Base-by-base conservation (phyloP, 2,888 invertebrate genomes). In the Andrena flavipes region DNA sequence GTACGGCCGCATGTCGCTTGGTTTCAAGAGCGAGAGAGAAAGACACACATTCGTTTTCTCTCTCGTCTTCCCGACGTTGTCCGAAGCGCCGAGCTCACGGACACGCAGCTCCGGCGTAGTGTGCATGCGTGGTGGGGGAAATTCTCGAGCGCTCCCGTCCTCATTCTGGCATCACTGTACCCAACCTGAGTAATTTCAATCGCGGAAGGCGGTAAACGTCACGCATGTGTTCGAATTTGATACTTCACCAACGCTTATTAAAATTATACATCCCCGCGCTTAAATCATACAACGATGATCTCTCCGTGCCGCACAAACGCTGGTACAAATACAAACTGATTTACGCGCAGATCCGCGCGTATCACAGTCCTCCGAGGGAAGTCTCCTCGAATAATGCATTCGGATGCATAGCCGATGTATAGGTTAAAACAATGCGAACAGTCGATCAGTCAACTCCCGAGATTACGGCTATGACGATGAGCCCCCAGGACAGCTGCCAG, bases 121-220 rank as follows among this genome's bases (percentile, higher is more conserved):
- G n/a, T n/a, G n/a, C n/a, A n/a, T n/a, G n/a, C n/a, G n/a, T n/a
- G n/a, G n/a, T n/a, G n/a, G n/a, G n/a, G n/a, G n/a, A n/a, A n/a
- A n/a, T n/a, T n/a, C n/a, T n/a, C n/a, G n/a, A n/a, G n/a, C n/a
- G n/a, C n/a, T n/a, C n/a, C n/a, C n/a, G n/a, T n/a, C n/a, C n/a
- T n/a, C n/a, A n/a, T n/a, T n/a, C n/a, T n/a, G n/a, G n/a, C n/a
- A n/a, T n/a, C n/a, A n/a, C n/a, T n/a, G n/a, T n/a, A 29, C 29
- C 30, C 33, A 33, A 33, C 33, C 8, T 60, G 4, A 2, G 6
- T 29, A 26, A 72, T 30, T 73, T 59, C n/a, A 69, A 42, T 35
- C 16, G 1, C 0, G 13, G 8, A 70, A 23, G 49, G 74, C 74
- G 81, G 65, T 74, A 74, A 81, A 80, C 8, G 65, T 62, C 26